Evolutionary conservation across 2,113 vertebrate species (phyloP).

Genomic region (Zosterops pallidus): DNA sequence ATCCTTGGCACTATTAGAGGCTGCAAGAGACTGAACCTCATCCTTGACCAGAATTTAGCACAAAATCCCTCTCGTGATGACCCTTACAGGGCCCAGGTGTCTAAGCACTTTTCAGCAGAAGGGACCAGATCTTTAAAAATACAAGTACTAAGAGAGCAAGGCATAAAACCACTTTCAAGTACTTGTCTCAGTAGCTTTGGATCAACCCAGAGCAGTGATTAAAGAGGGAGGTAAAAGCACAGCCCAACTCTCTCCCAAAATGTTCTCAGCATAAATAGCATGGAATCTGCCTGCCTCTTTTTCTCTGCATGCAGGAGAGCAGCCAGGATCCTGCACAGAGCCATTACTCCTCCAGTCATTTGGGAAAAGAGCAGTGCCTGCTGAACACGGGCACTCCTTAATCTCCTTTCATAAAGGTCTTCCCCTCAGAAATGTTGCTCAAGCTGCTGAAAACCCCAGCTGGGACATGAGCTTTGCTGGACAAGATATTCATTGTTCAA

Average conservation of each 20-base stretch:
- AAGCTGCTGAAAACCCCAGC: slow-evolving; percentile 50
- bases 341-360: neutral
- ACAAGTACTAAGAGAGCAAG: neutral
- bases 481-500: slow-evolving; percentile 60
- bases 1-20: neutral
- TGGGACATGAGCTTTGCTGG: slow-evolving; percentile 49
- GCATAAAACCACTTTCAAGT: neutral
- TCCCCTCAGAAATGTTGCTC: slow-evolving; percentile 48
- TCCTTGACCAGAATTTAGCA: neutral
- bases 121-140: neutral
- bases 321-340: neutral
- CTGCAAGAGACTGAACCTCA: neutral
- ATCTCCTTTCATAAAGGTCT: slow-evolving; percentile 56
- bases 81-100: neutral
- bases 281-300: neutral
- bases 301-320: neutral
- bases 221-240: neutral
- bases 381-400: neutral
- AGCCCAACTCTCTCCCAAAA: neutral
- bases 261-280: neutral
- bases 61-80: neutral
- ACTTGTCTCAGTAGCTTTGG: accelerated
- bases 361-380: slow-evolving; percentile 10
- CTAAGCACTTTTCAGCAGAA: neutral
- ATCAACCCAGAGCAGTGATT: neutral